Base-by-base conservation (phyloP, 2,888 invertebrate species). In the Euzophera pinguis region DNA sequence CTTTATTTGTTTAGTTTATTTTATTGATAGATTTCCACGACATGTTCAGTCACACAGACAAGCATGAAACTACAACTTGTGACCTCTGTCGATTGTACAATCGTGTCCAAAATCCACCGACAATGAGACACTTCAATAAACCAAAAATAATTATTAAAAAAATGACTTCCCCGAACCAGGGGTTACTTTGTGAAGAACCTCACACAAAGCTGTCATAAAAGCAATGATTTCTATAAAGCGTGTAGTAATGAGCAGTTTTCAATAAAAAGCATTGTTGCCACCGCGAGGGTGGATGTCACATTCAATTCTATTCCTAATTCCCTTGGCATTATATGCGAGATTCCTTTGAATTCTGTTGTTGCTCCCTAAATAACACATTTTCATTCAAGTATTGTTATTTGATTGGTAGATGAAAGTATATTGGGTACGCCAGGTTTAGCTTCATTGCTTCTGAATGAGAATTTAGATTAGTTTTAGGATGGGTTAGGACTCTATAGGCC, bases 181-280 rank as follows among this genome's bases (percentile, higher is more conserved):
- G 45, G 42, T 27, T 7, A 29, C 29, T 27, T 43, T 43, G 16
- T 45, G 34, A 12, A 45, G 45, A 10, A 7, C 45, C 34, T 34
- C 45, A 45, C 45, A 45, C 45, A 45, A 32, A 9, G 45, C 45
- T 45, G 32, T 45, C 45, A 32, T 45, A 45, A 45, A 45, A 45
- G 45, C 45, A 16, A 45, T 45, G 45, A 45, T 45, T 45, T 45
- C 45, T 45, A 45, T 34, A 45, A 45, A 45, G 32, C 45, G 32
- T 10, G 45, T 45, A 32, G 45, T 45, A 45, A 45, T 45, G 45
- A 45, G 45, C 45, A 45, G 45, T 45, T 45, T 45, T 45, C 45
- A 32, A 34, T 45, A 45, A 45, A 43, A 45, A 14, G 10, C 45
- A 45, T 45, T 45, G 45, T 45, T 45, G 45, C 2, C 14, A 12